A percentile compares a stretch with the other conserved stretches of the same genome.
These are phyloP conservation scores for Galaxias olidus DNA, from an alignment of 2,797 vertebrate species.

Conservation along the genomic window DNA sequence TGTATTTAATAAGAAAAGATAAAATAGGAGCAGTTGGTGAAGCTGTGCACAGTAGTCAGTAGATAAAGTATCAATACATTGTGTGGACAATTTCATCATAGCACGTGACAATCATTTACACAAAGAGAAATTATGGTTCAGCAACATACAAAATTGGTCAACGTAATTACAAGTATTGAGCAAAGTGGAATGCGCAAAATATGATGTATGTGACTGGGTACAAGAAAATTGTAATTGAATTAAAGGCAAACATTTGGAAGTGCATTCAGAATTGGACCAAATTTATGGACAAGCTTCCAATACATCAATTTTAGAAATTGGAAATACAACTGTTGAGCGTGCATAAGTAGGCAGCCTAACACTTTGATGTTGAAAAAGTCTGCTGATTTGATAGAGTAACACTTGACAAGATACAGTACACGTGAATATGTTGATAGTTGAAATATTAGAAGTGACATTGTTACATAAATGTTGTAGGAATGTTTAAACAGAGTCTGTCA, in stretches of 20 bases:
- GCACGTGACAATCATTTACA: constrained; percentile 51
- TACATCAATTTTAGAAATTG: not conserved
- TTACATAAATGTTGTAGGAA: constrained; percentile 28
- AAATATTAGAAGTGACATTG: not conserved
- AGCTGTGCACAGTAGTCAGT: constrained; percentile 77
- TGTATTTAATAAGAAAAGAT: constrained; percentile 71
- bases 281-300: constrained; percentile 29
- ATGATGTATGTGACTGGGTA: constrained; percentile 1
- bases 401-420: constrained; percentile 16
- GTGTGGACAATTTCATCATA: constrained; percentile 49
- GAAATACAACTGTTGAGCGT: constrained; percentile 3
- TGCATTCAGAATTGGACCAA: constrained; percentile 27
- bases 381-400: not conserved
- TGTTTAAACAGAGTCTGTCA: not conserved
- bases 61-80: constrained; percentile 50
- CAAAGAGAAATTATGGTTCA: constrained; percentile 45
- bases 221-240: constrained; percentile 22
- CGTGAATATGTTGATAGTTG: constrained; percentile 15
- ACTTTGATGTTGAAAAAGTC: no score
- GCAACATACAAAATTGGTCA: constrained; percentile 54
- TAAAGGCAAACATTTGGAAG: constrained; percentile 34
- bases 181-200: constrained; percentile 36
- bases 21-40: constrained; percentile 60
- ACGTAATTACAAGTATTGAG: constrained; percentile 53
- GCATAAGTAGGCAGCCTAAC: constrained; percentile 10